Evolutionary conservation across 2,113 vertebrate genomes (phyloP).

Genomic region (Lasiurus cinereus): DNA sequence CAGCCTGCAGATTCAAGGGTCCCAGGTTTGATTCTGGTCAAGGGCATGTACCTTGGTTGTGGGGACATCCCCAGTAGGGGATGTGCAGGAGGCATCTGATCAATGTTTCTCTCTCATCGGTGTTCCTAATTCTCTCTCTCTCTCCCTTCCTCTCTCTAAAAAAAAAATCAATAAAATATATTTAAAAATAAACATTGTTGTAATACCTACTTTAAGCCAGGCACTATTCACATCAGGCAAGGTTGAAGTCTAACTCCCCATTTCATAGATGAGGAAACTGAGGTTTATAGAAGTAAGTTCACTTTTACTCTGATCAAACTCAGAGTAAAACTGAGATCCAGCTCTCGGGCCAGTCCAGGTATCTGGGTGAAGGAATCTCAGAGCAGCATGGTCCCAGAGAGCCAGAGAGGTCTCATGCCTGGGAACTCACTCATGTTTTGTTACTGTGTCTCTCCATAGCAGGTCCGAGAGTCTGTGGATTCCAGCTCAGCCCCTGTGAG

Average conservation of each 20-base stretch:
- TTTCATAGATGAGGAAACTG: background rate
- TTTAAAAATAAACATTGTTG: background rate
- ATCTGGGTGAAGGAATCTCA: background rate
- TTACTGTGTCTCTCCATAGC: constrained; percentile 59
- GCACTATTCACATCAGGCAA: background rate
- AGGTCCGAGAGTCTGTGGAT: constrained; percentile 69
- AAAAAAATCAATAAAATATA: too few relatives aligned
- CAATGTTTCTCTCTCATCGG: too few relatives aligned
- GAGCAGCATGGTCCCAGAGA: background rate
- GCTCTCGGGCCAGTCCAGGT: background rate
- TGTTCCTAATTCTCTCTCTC: too few relatives aligned
- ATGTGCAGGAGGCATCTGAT: too few relatives aligned
- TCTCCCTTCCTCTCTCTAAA: too few relatives aligned
- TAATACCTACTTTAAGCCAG: background rate
- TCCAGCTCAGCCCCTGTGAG: background rate
- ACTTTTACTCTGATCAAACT: too few relatives aligned
- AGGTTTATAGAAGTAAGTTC: background rate
- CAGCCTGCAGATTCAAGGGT: too few relatives aligned
- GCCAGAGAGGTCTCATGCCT: too few relatives aligned
- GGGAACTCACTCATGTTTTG: background rate
- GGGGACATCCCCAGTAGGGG: too few relatives aligned
- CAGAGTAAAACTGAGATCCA: background rate
- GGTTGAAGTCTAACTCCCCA: background rate
- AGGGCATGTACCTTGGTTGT: too few relatives aligned
- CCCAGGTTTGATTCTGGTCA: too few relatives aligned